Conservation (phyloP, 2,888 invertebrate species). For the Dascillus cervinus region DNA sequence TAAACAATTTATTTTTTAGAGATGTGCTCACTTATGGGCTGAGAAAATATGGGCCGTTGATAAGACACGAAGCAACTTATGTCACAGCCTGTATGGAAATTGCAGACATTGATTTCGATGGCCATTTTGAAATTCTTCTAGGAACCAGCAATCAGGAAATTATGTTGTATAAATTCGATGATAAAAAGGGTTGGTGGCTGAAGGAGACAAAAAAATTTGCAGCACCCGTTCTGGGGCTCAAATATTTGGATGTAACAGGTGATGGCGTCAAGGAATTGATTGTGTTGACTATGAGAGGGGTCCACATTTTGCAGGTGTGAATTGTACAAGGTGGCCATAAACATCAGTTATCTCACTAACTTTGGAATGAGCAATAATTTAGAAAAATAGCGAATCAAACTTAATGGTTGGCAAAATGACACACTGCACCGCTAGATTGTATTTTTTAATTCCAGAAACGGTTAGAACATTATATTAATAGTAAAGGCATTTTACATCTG, state of each 20-base stretch:
- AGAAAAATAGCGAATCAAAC: no score
- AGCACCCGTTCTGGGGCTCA: slow-evolving; percentile 54
- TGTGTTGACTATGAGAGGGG: slow-evolving; percentile 56
- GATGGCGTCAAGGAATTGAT: slow-evolving; percentile 60
- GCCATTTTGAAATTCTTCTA: slow-evolving; percentile 57
- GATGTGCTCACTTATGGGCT: slow-evolving; percentile 46
- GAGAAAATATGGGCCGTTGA: slow-evolving; percentile 40
- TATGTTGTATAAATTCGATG: slow-evolving; percentile 44
- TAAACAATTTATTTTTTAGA: slow-evolving; percentile 36
- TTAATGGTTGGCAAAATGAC: no score
- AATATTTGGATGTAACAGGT: slow-evolving; percentile 55
- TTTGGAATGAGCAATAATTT: no score
- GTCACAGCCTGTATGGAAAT: slow-evolving; percentile 53
- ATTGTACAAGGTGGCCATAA: no score
- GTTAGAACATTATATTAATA: no score
- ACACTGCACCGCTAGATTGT: no score
- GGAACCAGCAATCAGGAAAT: slow-evolving; percentile 61
- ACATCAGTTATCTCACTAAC: no score
- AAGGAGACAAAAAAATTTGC: slow-evolving; percentile 49
- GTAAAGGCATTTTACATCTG: no score
- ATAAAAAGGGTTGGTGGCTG: slow-evolving; percentile 41
- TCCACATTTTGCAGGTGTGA: slow-evolving; percentile 58
- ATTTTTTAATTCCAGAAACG: no score
- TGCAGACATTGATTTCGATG: slow-evolving; percentile 65
- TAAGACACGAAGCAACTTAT: slow-evolving; percentile 49